phyloP scores from a whole-genome alignment of 53 echinoderm and acorn worm genomes.

The Astropecten irregularis region DNA sequence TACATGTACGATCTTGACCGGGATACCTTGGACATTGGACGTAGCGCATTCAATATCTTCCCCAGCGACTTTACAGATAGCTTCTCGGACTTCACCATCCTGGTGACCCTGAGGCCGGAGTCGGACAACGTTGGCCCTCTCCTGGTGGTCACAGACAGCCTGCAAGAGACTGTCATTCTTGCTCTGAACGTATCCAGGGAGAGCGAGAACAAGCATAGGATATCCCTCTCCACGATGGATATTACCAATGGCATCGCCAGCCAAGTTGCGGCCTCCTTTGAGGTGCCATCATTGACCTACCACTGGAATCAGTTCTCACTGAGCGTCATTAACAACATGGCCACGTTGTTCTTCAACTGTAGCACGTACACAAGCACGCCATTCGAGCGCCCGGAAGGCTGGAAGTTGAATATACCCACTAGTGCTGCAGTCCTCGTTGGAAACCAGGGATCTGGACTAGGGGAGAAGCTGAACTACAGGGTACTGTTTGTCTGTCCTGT shows the following conservation, averaged over 20 bases:
- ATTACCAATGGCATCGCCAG: background rate
- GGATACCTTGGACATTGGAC: constrained; percentile 74
- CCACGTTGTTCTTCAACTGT: constrained; percentile 79
- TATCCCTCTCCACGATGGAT: constrained; percentile 73
- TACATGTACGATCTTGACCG: constrained; percentile 11
- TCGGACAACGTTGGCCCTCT: constrained; percentile 76
- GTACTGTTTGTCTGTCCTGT: background rate
- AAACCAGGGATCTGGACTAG: constrained; percentile 67
- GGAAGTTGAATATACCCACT: constrained; percentile 72
- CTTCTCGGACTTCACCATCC: constrained; percentile 86
- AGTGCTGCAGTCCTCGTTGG: constrained; percentile 84
- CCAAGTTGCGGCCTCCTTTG: constrained; percentile 60
- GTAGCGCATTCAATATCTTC: constrained; percentile 71
- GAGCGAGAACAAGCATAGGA: constrained; percentile 43
- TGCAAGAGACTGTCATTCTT: constrained; percentile 70
- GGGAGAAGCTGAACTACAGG: background rate
- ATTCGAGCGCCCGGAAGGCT: constrained; percentile 65
- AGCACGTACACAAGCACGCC: constrained; percentile 63
- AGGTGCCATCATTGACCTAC: constrained; percentile 80
- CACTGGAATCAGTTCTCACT: constrained; percentile 84
- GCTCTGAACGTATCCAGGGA: constrained; percentile 77
- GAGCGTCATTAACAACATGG: constrained; percentile 72
- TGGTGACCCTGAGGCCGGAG: constrained; percentile 77
- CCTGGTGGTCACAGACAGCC: constrained; percentile 72
- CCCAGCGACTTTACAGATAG: constrained; percentile 64